Percentiles rank a stretch among this genome's conserved stretches.
These are phyloP conservation scores for Albula glossodonta DNA, from an alignment of 2,113 vertebrate genomes.

Conservation along the genomic window DNA sequence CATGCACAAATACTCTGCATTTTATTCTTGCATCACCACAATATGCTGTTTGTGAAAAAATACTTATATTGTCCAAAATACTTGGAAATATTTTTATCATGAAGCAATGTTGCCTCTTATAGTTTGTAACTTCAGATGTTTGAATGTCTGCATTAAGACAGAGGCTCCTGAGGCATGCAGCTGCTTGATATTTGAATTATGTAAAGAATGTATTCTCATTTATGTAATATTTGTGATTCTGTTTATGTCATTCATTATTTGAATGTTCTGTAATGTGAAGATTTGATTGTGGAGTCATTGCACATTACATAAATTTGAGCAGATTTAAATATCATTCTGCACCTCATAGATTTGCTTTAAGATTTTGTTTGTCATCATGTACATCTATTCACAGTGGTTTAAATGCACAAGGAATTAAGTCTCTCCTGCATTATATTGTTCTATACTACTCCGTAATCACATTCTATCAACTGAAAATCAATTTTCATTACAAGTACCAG, in stretches of 20 bases:
- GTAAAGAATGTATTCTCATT: constrained; percentile 23
- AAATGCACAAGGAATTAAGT: background rate
- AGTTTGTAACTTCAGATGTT: background rate
- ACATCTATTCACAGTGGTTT: too few species aligned
- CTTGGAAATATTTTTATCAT: background rate
- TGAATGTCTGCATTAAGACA: background rate
- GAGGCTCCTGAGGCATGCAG: constrained; percentile 33
- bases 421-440: background rate
- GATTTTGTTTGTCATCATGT: background rate
- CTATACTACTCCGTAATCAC: too few species aligned
- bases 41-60: background rate
- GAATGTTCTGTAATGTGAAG: constrained; percentile 21
- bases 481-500: background rate
- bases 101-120: background rate
- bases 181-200: constrained; percentile 12
- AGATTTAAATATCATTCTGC: background rate
- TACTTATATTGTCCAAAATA: background rate
- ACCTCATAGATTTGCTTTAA: background rate
- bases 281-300: constrained; percentile 3
- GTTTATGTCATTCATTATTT: constrained; percentile 9
- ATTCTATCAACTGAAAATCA: background rate
- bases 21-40: background rate
- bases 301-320: background rate
- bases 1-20: background rate
- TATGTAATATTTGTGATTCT: constrained; percentile 11